Percentiles rank a stretch among this genome's conserved stretches.
Evolutionary conservation across 2,113 vertebrate genomes (phyloP).

Genomic region (Elgaria multicarinata): DNA sequence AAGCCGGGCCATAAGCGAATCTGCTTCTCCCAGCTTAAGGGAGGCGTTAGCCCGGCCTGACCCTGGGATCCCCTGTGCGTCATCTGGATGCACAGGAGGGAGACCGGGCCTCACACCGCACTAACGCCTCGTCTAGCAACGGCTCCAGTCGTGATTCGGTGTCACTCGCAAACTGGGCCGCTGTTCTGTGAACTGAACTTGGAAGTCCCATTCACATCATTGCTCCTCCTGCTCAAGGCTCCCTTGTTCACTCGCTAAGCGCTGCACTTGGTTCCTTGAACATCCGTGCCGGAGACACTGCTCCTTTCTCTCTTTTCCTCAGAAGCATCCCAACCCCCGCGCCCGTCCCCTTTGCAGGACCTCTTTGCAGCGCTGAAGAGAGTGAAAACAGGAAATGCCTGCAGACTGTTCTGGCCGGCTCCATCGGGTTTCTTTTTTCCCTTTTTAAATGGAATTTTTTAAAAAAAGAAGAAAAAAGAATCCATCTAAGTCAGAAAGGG

Average conservation of each 20-base stretch:
- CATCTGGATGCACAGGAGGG: too few relatives aligned
- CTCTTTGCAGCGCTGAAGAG: slow-evolving; percentile 57
- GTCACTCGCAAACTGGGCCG: not conserved
- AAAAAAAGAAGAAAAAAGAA: too few relatives aligned
- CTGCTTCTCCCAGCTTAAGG: too few relatives aligned
- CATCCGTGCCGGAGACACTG: not conserved
- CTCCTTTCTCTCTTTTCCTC: rapidly evolving
- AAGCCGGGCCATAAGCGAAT: too few relatives aligned
- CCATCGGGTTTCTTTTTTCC: slow-evolving; percentile 37
- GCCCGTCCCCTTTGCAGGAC: slow-evolving; percentile 40
- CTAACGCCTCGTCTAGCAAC: too few relatives aligned
- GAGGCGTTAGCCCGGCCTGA: too few relatives aligned
- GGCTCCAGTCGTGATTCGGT: too few relatives aligned
- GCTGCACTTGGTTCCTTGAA: not conserved
- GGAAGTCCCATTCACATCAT: not conserved
- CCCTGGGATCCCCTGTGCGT: too few relatives aligned
- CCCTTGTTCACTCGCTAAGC: not conserved
- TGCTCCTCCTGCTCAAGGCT: not conserved
- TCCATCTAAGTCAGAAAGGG: not conserved
- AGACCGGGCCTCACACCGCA: too few relatives aligned
- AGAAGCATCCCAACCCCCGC: not conserved
- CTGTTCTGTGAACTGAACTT: not conserved
- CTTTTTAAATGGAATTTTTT: not conserved
- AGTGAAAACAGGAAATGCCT: slow-evolving; percentile 81
- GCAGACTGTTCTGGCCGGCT: slow-evolving; percentile 70